Percentiles rank a stretch among this genome's conserved stretches.
Conservation (phyloP, 2,797 vertebrate species). For the Aulostomus chinensis region DNA sequence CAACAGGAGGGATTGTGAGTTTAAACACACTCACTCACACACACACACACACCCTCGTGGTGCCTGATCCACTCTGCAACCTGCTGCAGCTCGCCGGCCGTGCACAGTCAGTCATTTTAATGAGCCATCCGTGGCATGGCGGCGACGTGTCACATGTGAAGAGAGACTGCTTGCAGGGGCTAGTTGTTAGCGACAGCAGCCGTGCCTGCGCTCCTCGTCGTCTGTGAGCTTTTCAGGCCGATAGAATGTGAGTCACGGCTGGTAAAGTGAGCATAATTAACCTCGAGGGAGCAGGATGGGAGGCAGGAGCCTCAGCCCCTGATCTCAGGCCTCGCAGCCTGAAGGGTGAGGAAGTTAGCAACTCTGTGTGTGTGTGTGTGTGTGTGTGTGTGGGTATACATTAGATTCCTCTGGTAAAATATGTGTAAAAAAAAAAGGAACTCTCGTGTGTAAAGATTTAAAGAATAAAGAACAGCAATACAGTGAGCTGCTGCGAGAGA, state of each 20-base stretch:
- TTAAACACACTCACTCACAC: slow-evolving; percentile 11
- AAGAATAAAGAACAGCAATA: no score
- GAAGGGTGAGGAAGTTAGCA: slow-evolving; percentile 27
- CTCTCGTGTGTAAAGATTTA: no score
- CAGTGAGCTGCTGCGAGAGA: no score
- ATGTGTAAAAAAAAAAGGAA: no score
- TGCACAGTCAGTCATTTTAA: slow-evolving; percentile 76
- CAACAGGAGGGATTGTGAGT: slow-evolving; percentile 11
- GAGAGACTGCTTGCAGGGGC: slow-evolving; percentile 44
- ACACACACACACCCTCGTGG: slow-evolving; percentile 7
- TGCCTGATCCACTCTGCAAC: slow-evolving; percentile 22
- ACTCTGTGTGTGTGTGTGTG: background rate
- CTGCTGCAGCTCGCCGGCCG: slow-evolving; percentile 49
- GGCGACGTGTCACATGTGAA: slow-evolving; percentile 58
- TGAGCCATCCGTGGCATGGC: slow-evolving; percentile 64
- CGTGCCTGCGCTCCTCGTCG: slow-evolving; percentile 36
- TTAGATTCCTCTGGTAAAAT: no score
- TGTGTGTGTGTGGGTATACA: no score
- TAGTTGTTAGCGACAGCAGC: slow-evolving; percentile 62
- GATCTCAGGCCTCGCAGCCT: slow-evolving; percentile 46
- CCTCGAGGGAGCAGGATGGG: slow-evolving; percentile 67
- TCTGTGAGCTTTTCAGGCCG: slow-evolving; percentile 50
- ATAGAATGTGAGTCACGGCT: slow-evolving; percentile 64
- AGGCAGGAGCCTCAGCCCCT: slow-evolving; percentile 49
- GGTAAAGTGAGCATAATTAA: slow-evolving; percentile 80